phyloP scores from a whole-genome alignment of 2,888 invertebrate genomes.

The Embidobia sp. region DNA sequence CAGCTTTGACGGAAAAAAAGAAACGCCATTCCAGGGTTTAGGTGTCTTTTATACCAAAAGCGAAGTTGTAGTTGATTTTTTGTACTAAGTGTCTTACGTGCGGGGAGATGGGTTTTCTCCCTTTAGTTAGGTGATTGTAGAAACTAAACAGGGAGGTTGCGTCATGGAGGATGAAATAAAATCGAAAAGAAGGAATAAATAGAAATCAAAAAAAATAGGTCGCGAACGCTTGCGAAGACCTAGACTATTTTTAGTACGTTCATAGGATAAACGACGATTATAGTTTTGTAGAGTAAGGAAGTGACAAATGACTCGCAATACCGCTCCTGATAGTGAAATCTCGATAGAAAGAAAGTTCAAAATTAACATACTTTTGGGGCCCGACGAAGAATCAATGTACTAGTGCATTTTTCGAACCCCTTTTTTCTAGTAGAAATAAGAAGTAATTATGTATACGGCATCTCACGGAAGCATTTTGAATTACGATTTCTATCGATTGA shows the following conservation, averaged over 20 bases:
- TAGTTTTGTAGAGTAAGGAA: conserved; percentile 60
- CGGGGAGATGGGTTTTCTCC: conserved; percentile 53
- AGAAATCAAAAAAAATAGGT: conserved; percentile 49
- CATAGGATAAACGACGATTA: conserved; percentile 63
- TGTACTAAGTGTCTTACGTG: conserved; percentile 75
- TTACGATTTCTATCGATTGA: conserved; percentile 23
- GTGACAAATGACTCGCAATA: conserved; percentile 43
- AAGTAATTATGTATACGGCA: conserved; percentile 7
- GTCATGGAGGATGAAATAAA: neutral
- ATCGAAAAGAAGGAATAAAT: conserved; percentile 22
- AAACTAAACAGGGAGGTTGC: conserved; percentile 18
- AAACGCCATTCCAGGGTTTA: conserved; percentile 77
- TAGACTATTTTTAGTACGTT: conserved; percentile 66
- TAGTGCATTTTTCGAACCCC: no score
- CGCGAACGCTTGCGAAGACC: conserved; percentile 43
- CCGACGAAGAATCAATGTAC: no score
- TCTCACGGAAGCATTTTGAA: conserved; percentile 3
- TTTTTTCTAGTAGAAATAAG: no score
- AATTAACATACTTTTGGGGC: conserved; percentile 47
- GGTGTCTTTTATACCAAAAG: conserved; percentile 78
- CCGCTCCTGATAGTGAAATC: conserved; percentile 29
- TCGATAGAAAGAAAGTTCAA: conserved; percentile 13
- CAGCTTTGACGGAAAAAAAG: conserved; percentile 63
- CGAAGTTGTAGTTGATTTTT: conserved; percentile 74
- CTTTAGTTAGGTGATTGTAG: conserved; percentile 54